Conservation (phyloP, 1,140 invertebrate species). For the Macrosteles quadrilineatus region DNA sequence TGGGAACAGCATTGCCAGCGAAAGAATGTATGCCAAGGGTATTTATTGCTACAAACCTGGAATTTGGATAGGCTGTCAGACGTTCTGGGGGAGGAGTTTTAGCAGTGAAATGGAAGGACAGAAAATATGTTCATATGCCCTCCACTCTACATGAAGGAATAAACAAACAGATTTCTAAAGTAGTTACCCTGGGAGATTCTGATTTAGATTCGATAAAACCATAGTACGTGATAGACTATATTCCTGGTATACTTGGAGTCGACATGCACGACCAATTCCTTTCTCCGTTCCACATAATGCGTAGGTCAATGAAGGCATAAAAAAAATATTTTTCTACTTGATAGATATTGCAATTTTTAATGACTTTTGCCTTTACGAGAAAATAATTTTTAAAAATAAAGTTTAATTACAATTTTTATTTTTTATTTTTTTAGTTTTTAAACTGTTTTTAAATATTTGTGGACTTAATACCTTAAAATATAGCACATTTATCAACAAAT, state of each 20-base stretch:
- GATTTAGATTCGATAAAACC: neutral
- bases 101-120: neutral
- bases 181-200: neutral
- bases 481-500: no score
- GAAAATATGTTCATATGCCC: neutral
- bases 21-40: neutral
- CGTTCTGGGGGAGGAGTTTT: neutral
- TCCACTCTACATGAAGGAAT: neutral
- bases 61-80: neutral
- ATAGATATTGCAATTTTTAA: no score
- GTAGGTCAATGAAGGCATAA: neutral
- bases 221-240: neutral
- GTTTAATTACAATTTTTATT: no score
- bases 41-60: neutral
- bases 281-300: neutral
- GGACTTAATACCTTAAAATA: no score
- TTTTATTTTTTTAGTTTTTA: no score
- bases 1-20: neutral
- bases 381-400: no score
- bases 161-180: neutral
- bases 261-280: neutral
- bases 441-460: no score
- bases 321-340: neutral
- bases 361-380: neutral
- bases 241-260: neutral